These are phyloP conservation scores for Phaonia tiefii DNA, from an alignment of 2,888 invertebrate genomes.

Conservation along the genomic window DNA sequence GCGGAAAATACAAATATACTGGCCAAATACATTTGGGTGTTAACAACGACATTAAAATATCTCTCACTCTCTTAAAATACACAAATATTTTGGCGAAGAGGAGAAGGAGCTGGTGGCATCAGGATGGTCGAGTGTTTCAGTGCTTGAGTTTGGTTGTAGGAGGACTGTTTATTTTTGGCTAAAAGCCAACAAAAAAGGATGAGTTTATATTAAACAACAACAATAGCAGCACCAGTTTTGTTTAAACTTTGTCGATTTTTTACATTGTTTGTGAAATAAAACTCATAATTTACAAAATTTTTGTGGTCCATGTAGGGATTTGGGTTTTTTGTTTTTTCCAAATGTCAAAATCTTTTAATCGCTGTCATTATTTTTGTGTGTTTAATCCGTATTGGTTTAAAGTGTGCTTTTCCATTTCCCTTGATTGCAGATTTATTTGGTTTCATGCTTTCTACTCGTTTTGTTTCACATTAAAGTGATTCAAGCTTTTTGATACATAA, in stretches of 20 bases:
- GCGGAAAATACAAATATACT: conserved; percentile 12
- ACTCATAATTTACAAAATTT: conserved; percentile 18
- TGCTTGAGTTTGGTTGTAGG: neutral
- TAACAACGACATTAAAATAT: conserved; percentile 15
- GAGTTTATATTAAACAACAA: neutral
- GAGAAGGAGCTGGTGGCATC: neutral
- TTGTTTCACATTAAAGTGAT: too few relatives aligned
- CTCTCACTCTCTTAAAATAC: neutral
- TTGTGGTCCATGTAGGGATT: neutral
- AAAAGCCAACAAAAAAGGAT: neutral
- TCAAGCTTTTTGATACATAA: too few relatives aligned
- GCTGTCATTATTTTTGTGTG: neutral
- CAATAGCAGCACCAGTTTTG: conserved; percentile 8
- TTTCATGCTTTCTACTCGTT: neutral
- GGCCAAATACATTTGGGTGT: conserved; percentile 23
- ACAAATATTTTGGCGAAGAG: neutral
- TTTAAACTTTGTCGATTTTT: neutral
- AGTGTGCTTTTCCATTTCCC: too few relatives aligned
- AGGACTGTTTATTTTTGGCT: conserved; percentile 2
- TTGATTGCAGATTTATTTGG: too few relatives aligned
- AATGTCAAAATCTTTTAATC: conserved; percentile 10
- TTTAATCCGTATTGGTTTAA: too few relatives aligned
- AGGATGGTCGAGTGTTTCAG: neutral
- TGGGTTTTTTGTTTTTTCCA: neutral
- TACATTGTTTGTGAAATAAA: neutral